phyloP scores from a whole-genome alignment of 2,888 invertebrate genomes.

The Exephanes ischioxanthus region DNA sequence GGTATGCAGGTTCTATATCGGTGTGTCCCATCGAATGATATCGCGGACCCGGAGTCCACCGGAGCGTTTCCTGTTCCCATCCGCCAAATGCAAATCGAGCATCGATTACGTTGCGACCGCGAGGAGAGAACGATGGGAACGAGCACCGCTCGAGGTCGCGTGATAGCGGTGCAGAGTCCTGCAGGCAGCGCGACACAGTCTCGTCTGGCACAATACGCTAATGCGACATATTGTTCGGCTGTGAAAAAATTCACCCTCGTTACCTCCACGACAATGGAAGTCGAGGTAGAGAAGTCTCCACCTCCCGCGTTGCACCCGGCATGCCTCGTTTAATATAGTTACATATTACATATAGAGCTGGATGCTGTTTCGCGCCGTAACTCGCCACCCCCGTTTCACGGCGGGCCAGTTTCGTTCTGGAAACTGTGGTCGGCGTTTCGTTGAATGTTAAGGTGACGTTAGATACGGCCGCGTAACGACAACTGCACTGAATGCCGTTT shows the following conservation, averaged over 20 bases:
- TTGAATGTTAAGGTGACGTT: neutral
- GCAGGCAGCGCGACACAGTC: conserved; percentile 52
- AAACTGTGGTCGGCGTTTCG: neutral
- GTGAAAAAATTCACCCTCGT: conserved; percentile 84
- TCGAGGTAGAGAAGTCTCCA: conserved; percentile 66
- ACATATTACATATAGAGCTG: conserved; percentile 26
- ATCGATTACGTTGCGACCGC: conserved; percentile 76
- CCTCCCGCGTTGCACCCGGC: conserved; percentile 35
- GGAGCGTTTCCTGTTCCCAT: conserved; percentile 68
- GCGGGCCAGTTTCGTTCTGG: neutral
- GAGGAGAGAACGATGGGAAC: conserved; percentile 68
- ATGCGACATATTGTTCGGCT: conserved; percentile 84
- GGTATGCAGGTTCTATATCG: neutral
- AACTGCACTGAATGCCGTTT: too few species aligned
- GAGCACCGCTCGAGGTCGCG: conserved; percentile 63
- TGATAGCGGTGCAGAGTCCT: conserved; percentile 68
- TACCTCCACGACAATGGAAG: conserved; percentile 78
- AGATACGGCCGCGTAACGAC: too few species aligned
- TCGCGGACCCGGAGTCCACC: conserved; percentile 15
- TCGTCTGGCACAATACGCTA: conserved; percentile 81
- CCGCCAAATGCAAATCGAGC: conserved; percentile 77
- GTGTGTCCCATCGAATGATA: conserved; percentile 2
- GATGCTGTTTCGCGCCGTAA: neutral
- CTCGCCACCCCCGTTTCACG: conserved; percentile 1
- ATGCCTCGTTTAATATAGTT: conserved; percentile 54